Base-by-base conservation (phyloP, 2,797 vertebrate species). In the Oreochromis grahami region DNA sequence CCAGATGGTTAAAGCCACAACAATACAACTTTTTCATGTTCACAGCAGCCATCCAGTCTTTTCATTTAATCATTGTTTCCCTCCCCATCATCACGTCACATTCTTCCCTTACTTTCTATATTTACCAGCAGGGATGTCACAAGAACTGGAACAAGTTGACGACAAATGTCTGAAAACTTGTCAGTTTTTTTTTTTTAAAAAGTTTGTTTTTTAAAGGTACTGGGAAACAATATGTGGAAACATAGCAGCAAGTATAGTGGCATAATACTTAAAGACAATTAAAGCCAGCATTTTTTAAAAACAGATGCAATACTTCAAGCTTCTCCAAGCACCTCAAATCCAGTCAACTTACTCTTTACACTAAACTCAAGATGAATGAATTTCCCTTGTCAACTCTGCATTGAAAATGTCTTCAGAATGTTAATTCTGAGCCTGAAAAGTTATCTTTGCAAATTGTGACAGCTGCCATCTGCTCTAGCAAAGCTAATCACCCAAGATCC, bases 1-100 rank as follows among this genome's bases (percentile, higher is more conserved):
- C 34, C 91, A 91, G 90, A 90, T 87, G 92, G 82, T 81, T 87
- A 78, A 88, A 84, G 68, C 13, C 9, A 87, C 65, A 51, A 84
- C 41, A 53, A 83, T 48, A 68, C 65, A 58, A 84, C 84, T 84
- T 84, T 50, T 85, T 76, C 21, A 51, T 70, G 52, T 29, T 63
- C 17, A 55, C 56, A 79, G 45, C 78, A 84, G 70, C 55, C 53
- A 36, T 56, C 24, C 2, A 5, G 15, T 45, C 19, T 70, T 85
- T 63, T 52, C 14, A 29, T 79, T 65, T 19, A 19, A 58, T 45
- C 41, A n/a, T 82, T 77, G 3, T 17, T 19, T 58, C 17, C 9
- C 45, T 68, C 8, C 24, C 10, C 15, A 56, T 21, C 50, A 76
- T 63, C 17, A 21, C 21, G 41, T 52, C 26, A 36, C 79, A 55